phyloP scores from a whole-genome alignment of 2,113 vertebrate genomes.

The Galeopterus variegatus region DNA sequence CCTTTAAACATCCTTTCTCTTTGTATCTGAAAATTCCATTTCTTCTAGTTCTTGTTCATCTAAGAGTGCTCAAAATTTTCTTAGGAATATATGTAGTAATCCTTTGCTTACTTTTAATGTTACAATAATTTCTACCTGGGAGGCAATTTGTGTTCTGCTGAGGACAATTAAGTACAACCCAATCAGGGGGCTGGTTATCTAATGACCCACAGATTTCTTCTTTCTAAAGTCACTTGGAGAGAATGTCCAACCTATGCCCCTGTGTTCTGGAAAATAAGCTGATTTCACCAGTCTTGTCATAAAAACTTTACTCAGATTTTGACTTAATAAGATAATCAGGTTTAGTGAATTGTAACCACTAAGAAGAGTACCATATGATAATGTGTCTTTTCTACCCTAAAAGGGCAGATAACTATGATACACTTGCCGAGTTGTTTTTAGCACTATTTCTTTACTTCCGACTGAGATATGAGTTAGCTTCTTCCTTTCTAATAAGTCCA shows the following conservation, averaged over 20 bases:
- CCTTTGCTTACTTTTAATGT: not conserved
- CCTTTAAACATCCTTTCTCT: not conserved
- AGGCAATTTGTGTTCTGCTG: not conserved
- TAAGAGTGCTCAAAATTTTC: not conserved
- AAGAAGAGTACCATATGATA: not conserved
- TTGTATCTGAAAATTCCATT: conserved; percentile 9
- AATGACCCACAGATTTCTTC: not conserved
- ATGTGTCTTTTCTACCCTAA: not conserved
- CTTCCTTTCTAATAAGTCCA: conserved; percentile 12
- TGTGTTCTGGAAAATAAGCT: not conserved
- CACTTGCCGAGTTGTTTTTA: not conserved
- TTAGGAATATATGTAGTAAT: not conserved
- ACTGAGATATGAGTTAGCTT: not conserved
- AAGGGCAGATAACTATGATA: not conserved
- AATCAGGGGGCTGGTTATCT: not conserved
- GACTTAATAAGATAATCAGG: not conserved
- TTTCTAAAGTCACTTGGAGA: not conserved
- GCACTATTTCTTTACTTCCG: not conserved
- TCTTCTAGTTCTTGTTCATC: not conserved
- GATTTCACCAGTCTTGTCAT: not conserved
- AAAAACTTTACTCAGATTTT: not conserved
- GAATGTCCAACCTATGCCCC: not conserved
- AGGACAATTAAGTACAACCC: not conserved
- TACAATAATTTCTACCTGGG: not conserved
- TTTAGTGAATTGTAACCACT: not conserved